Conservation (phyloP, 1,140 invertebrate species). For the Papilio aristodemus region DNA sequence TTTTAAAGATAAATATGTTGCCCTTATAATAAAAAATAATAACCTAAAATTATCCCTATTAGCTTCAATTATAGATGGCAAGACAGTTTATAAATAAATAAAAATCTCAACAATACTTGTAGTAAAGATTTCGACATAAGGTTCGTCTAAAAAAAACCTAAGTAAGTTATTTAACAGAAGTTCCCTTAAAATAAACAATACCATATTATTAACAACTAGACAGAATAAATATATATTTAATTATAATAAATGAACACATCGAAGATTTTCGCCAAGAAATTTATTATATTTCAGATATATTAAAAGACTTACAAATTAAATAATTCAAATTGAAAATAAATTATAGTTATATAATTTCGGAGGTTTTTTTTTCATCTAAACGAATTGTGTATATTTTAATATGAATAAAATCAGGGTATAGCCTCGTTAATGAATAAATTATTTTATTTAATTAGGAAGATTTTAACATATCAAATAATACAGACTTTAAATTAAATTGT, state of each 20-base stretch:
- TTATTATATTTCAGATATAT: no score
- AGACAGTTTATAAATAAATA: conserved; percentile 11
- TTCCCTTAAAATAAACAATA: background rate
- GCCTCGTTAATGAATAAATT: no score
- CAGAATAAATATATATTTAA: conserved; percentile 53
- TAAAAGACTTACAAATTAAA: no score
- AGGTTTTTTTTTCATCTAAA: no score
- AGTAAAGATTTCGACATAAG: conserved; percentile 12
- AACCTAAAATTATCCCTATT: conserved; percentile 3
- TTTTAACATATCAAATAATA: background rate
- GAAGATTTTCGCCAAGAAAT: conserved; percentile 35
- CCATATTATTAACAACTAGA: conserved; percentile 44
- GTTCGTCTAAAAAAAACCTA: conserved; percentile 23
- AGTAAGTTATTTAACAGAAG: conserved; percentile 32
- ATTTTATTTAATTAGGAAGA: no score
- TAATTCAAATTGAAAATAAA: no score
- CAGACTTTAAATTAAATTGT: background rate
- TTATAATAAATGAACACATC: conserved; percentile 58
- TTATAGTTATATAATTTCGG: no score
- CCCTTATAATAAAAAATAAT: background rate
- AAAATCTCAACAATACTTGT: conserved; percentile 1
- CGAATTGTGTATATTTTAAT: no score
- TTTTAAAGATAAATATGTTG: conserved; percentile 27
- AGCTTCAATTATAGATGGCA: conserved; percentile 14
- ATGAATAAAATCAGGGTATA: no score